These are phyloP conservation scores for Tridacna gigas DNA, from an alignment of 2,888 invertebrate species.

Conservation along the genomic window DNA sequence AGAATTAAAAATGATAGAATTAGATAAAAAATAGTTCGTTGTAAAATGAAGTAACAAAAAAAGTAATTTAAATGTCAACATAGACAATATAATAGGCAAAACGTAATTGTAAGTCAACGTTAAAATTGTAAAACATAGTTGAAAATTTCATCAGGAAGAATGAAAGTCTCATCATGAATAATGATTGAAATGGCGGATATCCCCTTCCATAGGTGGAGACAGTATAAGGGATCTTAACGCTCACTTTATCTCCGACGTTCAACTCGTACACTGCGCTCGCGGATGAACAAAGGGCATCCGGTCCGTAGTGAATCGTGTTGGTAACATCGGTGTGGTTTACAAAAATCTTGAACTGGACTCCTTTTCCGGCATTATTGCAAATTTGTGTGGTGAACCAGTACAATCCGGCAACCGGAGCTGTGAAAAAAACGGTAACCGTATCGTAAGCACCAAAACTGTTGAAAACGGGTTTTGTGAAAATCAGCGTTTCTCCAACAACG, in stretches of 20 bases:
- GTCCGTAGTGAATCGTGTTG: not conserved
- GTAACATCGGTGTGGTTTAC: not conserved
- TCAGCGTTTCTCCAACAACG: not conserved
- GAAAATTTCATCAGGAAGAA: no score
- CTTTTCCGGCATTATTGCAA: not conserved
- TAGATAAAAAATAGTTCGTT: no score
- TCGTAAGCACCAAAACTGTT: not conserved
- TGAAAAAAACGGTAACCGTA: not conserved
- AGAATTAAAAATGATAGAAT: no score
- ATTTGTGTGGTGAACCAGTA: constrained; percentile 10
- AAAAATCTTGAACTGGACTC: not conserved
- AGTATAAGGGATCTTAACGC: not conserved
- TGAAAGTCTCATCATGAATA: no score
- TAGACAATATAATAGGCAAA: no score
- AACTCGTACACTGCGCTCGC: not conserved
- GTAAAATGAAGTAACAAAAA: no score
- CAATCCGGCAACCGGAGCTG: not conserved
- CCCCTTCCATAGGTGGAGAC: no score
- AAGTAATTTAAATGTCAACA: no score
- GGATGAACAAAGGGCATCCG: not conserved
- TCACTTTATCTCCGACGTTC: not conserved
- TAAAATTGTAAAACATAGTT: no score
- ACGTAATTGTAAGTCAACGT: no score
- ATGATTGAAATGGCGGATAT: no score
- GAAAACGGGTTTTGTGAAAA: not conserved